Percentiles rank a stretch among this genome's conserved stretches.
phyloP scores from a whole-genome alignment of 2,113 vertebrate species.

The Xiphophorus hellerii region DNA sequence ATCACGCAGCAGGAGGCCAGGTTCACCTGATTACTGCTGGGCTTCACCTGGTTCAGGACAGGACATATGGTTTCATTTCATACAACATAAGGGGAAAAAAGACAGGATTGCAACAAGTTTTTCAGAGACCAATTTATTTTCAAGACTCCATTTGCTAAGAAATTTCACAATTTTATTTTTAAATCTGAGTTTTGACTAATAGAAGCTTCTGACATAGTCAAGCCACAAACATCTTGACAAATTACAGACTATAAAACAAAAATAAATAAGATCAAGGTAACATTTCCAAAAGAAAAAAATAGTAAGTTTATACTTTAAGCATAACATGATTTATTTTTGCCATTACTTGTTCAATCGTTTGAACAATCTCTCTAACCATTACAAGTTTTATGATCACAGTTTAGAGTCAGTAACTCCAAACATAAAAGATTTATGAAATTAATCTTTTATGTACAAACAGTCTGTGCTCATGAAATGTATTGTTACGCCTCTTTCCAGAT shows the following conservation, averaged over 20 bases:
- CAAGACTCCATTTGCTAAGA: background rate
- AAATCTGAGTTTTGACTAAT: too few species aligned
- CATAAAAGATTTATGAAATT: background rate
- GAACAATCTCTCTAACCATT: too few species aligned
- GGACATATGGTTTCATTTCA: background rate
- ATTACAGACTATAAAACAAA: background rate
- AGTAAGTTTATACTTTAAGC: too few species aligned
- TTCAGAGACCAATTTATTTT: background rate
- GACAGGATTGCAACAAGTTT: background rate
- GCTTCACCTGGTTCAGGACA: constrained; percentile 86
- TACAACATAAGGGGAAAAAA: background rate
- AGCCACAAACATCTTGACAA: background rate
- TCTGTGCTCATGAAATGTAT: too few species aligned
- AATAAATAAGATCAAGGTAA: background rate
- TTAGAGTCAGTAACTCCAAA: background rate
- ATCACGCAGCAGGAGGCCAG: constrained; percentile 98
- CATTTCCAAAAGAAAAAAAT: too few species aligned
- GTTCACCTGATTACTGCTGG: constrained; percentile 98
- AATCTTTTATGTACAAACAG: too few species aligned
- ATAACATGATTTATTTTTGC: too few species aligned
- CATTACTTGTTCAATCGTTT: too few species aligned
- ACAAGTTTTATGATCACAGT: too few species aligned
- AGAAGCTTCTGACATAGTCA: too few species aligned
- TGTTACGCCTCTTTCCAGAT: too few species aligned
- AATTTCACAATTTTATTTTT: background rate